These are phyloP conservation scores for Sarcophaga carnaria DNA, from an alignment of 2,888 invertebrate genomes.

Conservation along the genomic window DNA sequence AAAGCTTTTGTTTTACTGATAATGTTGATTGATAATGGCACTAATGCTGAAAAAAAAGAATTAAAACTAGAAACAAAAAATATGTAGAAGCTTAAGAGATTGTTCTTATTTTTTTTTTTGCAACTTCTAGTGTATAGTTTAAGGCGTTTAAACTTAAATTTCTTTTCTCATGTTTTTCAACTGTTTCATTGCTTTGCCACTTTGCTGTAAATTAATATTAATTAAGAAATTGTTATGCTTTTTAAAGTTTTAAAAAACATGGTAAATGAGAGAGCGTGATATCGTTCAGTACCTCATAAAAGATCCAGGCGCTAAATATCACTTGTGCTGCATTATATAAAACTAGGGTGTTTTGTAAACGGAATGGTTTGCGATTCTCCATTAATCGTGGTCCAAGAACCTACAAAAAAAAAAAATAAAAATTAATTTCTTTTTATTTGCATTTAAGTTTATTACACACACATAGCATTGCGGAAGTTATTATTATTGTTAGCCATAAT, in stretches of 20 bases:
- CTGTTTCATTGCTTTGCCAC: slow-evolving; percentile 6
- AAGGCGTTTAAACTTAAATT: neutral
- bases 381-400: slow-evolving; percentile 93
- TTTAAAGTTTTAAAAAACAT: neutral
- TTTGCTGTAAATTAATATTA: slow-evolving; percentile 45
- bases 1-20: too few relatives aligned
- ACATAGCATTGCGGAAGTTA: neutral
- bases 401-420: slow-evolving; percentile 78
- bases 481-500: slow-evolving; percentile 4
- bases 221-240: slow-evolving; percentile 10
- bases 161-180: neutral
- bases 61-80: neutral
- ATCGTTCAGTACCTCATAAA: slow-evolving; percentile 89
- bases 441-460: neutral
- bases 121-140: slow-evolving; percentile 21
- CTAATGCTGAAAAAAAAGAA: neutral
- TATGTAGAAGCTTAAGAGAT: slow-evolving; percentile 57
- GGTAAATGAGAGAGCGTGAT: neutral
- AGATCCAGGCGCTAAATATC: slow-evolving; percentile 93
- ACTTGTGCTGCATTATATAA: slow-evolving; percentile 94
- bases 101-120: neutral
- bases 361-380: slow-evolving; percentile 95
- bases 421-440: neutral
- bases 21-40: neutral
- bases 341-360: slow-evolving; percentile 89